Evolutionary conservation across 2,797 vertebrate genomes (phyloP).

Genomic region (Gymnothorax reevesii): DNA sequence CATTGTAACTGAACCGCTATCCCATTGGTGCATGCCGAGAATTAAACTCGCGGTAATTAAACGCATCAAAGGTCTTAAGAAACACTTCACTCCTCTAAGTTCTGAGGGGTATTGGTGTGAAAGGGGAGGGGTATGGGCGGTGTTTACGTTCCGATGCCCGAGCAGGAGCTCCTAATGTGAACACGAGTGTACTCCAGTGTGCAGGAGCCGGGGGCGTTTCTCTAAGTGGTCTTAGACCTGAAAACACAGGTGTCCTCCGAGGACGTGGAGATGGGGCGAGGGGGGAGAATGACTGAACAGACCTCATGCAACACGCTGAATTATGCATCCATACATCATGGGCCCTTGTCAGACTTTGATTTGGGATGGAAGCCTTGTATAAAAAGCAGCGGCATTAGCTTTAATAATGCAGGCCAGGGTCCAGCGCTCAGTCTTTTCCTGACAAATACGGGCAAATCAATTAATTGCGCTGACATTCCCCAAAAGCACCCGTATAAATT

Average conservation of each 20-base stretch:
- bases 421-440: constrained; percentile 67
- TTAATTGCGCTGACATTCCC: constrained; percentile 69
- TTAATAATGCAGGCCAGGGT: constrained; percentile 77
- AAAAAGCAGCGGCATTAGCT: constrained; percentile 75
- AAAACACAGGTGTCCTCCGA: constrained; percentile 77
- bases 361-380: constrained; percentile 68
- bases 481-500: constrained; percentile 61
- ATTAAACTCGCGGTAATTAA: not conserved
- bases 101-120: constrained; percentile 45
- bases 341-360: constrained; percentile 73
- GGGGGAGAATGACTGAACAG: constrained; percentile 55
- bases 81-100: not conserved
- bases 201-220: constrained; percentile 74
- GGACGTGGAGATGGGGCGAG: constrained; percentile 63
- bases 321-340: constrained; percentile 78
- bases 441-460: constrained; percentile 75
- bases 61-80: not conserved
- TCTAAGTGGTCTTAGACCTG: constrained; percentile 82
- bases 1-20: not conserved
- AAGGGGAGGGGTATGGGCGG: constrained; percentile 59
- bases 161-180: constrained; percentile 66
- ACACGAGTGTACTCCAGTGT: constrained; percentile 67
- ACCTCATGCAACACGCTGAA: constrained; percentile 65
- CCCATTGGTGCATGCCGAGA: constrained; percentile 6
- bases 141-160: constrained; percentile 67